These are phyloP conservation scores for Poecilia picta DNA, from an alignment of 2,797 vertebrate genomes.

Conservation along the genomic window DNA sequence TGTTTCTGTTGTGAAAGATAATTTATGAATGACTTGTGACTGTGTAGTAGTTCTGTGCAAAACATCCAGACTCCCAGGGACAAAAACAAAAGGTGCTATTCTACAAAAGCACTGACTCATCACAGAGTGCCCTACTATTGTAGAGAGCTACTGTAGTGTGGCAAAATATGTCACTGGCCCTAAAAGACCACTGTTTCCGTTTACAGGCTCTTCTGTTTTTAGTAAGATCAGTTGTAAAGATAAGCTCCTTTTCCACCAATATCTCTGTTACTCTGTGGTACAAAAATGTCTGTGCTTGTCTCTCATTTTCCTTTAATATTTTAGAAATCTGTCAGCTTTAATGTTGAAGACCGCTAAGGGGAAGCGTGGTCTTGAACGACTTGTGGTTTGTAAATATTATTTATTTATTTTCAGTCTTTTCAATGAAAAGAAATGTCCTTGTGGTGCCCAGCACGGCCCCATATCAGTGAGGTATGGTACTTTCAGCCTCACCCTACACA, in stretches of 20 bases:
- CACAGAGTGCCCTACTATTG: slow-evolving; percentile 59
- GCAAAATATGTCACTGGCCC: slow-evolving; percentile 68
- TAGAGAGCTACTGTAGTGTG: slow-evolving; percentile 60
- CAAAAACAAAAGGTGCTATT: slow-evolving; percentile 76
- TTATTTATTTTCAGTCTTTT: no score
- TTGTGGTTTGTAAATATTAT: no score
- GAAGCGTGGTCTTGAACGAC: no score
- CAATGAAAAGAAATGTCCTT: no score
- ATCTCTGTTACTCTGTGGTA: no score
- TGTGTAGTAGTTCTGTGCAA: slow-evolving; percentile 36
- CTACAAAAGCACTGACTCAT: slow-evolving; percentile 65
- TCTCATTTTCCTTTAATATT: no score
- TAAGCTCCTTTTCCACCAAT: not conserved
- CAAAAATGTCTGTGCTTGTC: no score
- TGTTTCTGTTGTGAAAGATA: not conserved
- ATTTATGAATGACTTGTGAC: not conserved
- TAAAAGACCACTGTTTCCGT: slow-evolving; percentile 59
- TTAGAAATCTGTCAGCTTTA: no score
- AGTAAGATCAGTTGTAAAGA: slow-evolving; percentile 23
- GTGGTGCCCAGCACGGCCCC: no score
- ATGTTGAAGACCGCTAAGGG: no score
- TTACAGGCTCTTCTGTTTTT: slow-evolving; percentile 56
- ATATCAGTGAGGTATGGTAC: no score
- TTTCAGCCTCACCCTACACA: no score
- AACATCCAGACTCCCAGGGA: slow-evolving; percentile 50